These are phyloP conservation scores for Heliconius melpomene DNA, from an alignment of 1,140 invertebrate genomes.

Conservation along the genomic window DNA sequence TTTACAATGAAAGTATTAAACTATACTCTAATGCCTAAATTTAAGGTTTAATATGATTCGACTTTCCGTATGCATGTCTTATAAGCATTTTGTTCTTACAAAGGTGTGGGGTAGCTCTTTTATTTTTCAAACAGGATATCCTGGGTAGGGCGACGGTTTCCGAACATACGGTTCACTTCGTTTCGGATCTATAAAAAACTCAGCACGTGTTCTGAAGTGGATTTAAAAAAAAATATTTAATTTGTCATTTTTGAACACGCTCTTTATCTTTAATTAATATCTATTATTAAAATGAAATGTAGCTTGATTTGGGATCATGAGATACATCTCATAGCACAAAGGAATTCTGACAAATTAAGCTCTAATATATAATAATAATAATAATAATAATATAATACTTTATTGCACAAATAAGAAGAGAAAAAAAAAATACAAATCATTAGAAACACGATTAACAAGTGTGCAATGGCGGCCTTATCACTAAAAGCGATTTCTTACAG, in stretches of 20 bases:
- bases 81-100: conserved; percentile 48
- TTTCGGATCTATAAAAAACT: conserved; percentile 46
- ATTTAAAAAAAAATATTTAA: conserved; percentile 28
- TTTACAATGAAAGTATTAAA: not conserved
- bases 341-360: too few relatives aligned
- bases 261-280: too few relatives aligned
- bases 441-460: too few relatives aligned
- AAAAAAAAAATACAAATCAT: too few relatives aligned
- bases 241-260: not conserved
- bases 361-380: too few relatives aligned
- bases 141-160: conserved; percentile 67
- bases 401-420: too few relatives aligned
- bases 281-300: too few relatives aligned
- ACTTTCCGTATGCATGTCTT: not conserved
- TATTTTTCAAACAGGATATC: conserved; percentile 80
- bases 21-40: not conserved
- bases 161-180: conserved; percentile 71
- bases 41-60: not conserved
- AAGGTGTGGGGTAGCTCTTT: conserved; percentile 76
- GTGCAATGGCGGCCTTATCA: too few relatives aligned
- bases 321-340: too few relatives aligned
- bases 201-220: conserved; percentile 43
- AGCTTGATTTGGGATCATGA: too few relatives aligned
- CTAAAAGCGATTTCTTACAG: too few relatives aligned
- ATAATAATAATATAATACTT: too few relatives aligned